Evolutionary conservation across 2,113 vertebrate genomes (phyloP), one percentile per base, ranked within the genome.

Genomic region (Aepyceros melampus): DNA sequence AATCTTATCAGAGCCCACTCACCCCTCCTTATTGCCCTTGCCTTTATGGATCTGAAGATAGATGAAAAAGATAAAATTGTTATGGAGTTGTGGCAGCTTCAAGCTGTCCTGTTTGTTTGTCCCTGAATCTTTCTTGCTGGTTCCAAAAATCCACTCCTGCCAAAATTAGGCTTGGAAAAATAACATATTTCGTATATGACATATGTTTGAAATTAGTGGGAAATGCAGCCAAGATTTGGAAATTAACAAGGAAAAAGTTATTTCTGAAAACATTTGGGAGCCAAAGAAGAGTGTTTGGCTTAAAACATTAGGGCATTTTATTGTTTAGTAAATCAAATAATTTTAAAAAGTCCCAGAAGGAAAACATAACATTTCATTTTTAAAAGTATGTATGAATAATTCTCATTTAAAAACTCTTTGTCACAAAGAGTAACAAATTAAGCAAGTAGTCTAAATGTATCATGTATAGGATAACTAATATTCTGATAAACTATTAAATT

Each of bases 161-260:
- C 99, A 99, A 97, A 99, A 98, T 98, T 97, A 93, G 94, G 91
- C 97, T 98, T 98, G 98, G 96, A 98, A 98, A 99, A 99, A 98
- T 98, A 98, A 98, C 97, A 97, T 99, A 98, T 98, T 99, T 98
- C 97, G 40, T 98, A 96, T 95, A 95, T 95, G 97, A 98, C 98
- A 99, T 99, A 98, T 98, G 98, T 97, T 99, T 97, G 98, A 99
- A 99, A 99, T 98, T 99, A 99, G 82, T 92, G 98, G 79, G 93
- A 98, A 98, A 98, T 97, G 51, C n/a, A 98, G 98, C 98, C 98
- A 99, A 98, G 97, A 94, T 95, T 96, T 98, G 97, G 89, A 98
- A 99, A 99, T 98, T 99, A 98, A 98, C 94, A 97, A 96, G 95
- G 96, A 98, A 98, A 94, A 98, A 94, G 53, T 98, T 99, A 97